A percentile compares a stretch with the other conserved stretches of the same genome.
phyloP scores from a whole-genome alignment of 92 coral and sea anemone species.

The Phenganax stokvisi region DNA sequence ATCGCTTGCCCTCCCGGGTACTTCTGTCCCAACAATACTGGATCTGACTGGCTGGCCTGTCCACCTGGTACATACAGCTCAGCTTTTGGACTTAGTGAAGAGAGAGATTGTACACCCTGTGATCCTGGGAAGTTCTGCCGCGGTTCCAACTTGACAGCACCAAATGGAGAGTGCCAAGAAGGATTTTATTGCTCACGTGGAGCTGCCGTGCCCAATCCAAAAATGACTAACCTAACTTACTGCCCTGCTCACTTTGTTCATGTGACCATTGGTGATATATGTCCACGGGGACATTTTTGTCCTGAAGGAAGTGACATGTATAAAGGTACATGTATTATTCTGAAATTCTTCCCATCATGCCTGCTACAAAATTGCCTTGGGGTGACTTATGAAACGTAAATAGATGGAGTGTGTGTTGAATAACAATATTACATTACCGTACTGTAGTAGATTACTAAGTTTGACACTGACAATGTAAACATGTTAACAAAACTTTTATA shows the following conservation, averaged over 20 bases:
- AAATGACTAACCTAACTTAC: slow-evolving; percentile 89
- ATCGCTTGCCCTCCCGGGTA: slow-evolving; percentile 75
- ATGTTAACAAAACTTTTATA: too few species aligned
- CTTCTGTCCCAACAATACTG: slow-evolving; percentile 94
- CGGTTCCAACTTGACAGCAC: slow-evolving; percentile 75
- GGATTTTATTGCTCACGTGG: slow-evolving; percentile 93
- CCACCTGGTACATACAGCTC: slow-evolving; percentile 85
- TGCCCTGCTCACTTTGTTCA: slow-evolving; percentile 82
- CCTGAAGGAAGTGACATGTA: slow-evolving; percentile 55
- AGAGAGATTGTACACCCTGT: slow-evolving; percentile 84
- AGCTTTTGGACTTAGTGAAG: slow-evolving; percentile 60
- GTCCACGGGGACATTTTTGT: slow-evolving; percentile 90
- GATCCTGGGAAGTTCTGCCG: slow-evolving; percentile 82
- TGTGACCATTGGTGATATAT: slow-evolving; percentile 68
- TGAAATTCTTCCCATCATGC: neutral
- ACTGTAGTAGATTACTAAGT: too few species aligned
- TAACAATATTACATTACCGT: too few species aligned
- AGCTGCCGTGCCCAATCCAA: slow-evolving; percentile 70
- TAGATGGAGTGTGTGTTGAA: too few species aligned
- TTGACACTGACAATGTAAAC: too few species aligned
- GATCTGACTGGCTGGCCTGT: slow-evolving; percentile 76
- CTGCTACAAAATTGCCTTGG: neutral
- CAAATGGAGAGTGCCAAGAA: slow-evolving; percentile 68
- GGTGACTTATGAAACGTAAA: too few species aligned
- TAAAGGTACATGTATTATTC: slow-evolving; percentile 49